Evolutionary conservation across 2,888 invertebrate species (phyloP), one percentile per base, ranked within the genome.

Genomic region (Caenorhabditis sp.): DNA sequence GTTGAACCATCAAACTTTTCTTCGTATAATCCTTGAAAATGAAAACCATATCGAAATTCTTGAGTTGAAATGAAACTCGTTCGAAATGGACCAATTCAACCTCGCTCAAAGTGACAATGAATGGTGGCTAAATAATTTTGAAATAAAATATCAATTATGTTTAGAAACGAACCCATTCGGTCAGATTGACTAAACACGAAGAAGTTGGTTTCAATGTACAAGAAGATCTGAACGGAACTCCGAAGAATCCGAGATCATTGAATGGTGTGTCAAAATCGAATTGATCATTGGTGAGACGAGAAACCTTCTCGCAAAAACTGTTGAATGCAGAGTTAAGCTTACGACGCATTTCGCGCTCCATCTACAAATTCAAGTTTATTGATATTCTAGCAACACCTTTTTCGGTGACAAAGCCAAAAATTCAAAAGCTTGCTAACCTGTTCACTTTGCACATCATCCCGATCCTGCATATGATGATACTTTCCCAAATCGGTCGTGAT

Each of bases 1-100:
- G 95, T 88, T 96, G 97, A 1, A 99, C 93, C 94, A 95, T 96
- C 0, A 95, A 93, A 0, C 94, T 93, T 89, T 97, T 97, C 85
- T 93, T 92, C 60, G 92, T 91, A 88, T 99, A 99, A 89, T 99
- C 97, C 89, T 99, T 99, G 89, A 97, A 99, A 60, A 99, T 94
- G 88, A 99, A 97, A 76, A 99, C 95, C 95, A 99, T 97, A 89
- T 99, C 99, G 89, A 99, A 99, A 90, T 97, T 99, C 90, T 97
- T 95, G 83, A 99, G 90, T 87, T 97, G 96, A 89, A 99, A 97
- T 89, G 95, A 95, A 17, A 99, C 97, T 89, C 99, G 91, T 90
- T 99, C 99, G 89, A 99, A 99, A 89, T 99, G 97, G 0, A 99
- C 95, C 82, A 99, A 89, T 88, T 99, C 97, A 0, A 97, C 94